Conservation (phyloP, 2,888 invertebrate genomes). For the Thecophora atra region DNA sequence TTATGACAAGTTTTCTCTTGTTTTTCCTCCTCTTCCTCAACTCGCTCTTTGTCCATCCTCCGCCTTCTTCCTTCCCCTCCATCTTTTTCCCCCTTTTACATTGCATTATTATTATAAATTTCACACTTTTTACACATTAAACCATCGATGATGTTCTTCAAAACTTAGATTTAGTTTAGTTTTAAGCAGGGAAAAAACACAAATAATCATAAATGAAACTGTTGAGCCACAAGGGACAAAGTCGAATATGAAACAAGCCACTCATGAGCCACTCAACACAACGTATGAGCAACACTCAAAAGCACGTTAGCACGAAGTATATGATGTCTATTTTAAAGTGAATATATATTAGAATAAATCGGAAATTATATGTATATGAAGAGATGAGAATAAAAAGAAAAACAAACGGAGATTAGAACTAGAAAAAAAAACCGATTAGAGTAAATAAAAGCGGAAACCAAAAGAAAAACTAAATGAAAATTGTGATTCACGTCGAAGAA, state of each 20-base stretch:
- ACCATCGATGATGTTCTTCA: background rate
- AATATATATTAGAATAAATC: background rate
- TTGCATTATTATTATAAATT: background rate
- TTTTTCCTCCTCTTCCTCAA: background rate
- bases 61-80: too few species aligned
- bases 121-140: background rate
- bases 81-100: background rate
- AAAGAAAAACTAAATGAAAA: background rate
- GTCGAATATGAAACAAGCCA: too few species aligned
- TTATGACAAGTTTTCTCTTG: slow-evolving; percentile 10
- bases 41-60: too few species aligned
- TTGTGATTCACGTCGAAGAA: background rate
- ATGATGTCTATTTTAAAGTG: slow-evolving; percentile 17
- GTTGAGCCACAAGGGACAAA: too few species aligned
- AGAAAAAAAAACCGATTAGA: too few species aligned
- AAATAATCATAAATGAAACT: too few species aligned
- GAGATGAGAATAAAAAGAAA: too few species aligned
- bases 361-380: background rate
- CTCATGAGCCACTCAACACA: background rate
- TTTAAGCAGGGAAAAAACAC: too few species aligned
- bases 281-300: background rate
- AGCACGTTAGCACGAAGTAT: background rate
- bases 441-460: background rate
- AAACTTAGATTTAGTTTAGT: too few species aligned
- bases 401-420: too few species aligned